Percentiles rank a stretch among this genome's conserved stretches.
Evolutionary conservation across 2,797 vertebrate species (phyloP).

Genomic region (Melanotaenia nigrans): DNA sequence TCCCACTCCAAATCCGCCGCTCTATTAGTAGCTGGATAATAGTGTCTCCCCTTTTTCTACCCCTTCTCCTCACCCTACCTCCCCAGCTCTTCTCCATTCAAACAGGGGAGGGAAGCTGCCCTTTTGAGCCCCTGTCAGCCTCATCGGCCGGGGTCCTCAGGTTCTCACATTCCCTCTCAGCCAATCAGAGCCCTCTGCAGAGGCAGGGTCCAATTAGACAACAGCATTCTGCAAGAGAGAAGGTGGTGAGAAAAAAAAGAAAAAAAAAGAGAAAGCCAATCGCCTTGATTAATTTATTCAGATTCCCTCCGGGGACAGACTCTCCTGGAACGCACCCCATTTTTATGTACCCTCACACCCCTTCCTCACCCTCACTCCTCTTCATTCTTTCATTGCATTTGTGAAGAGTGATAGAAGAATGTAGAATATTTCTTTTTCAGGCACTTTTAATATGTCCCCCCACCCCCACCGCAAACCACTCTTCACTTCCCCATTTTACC

Average conservation of each 20-base stretch:
- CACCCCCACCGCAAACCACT: conserved; percentile 22
- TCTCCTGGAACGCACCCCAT: conserved; percentile 72
- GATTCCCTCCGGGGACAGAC: conserved; percentile 69
- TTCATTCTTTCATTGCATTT: conserved; percentile 81
- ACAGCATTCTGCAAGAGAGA: conserved; percentile 56
- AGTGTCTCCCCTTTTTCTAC: conserved; percentile 59
- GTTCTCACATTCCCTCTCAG: conserved; percentile 89
- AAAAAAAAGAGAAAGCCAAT: conserved; percentile 81
- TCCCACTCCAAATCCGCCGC: conserved; percentile 82
- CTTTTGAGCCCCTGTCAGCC: conserved; percentile 86
- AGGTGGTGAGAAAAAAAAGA: conserved; percentile 8
- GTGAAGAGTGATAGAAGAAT: conserved; percentile 84
- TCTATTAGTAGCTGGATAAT: conserved; percentile 84
- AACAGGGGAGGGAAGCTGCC: conserved; percentile 77
- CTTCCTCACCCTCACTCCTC: conserved; percentile 39
- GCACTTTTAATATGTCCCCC: conserved; percentile 82
- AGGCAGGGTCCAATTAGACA: conserved; percentile 84
- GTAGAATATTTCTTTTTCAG: conserved; percentile 83
- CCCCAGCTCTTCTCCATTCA: conserved; percentile 79
- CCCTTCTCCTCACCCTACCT: conserved; percentile 34
- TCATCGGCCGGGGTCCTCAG: conserved; percentile 86
- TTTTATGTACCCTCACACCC: conserved; percentile 61
- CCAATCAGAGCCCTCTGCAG: conserved; percentile 74
- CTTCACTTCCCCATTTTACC: conserved; percentile 56
- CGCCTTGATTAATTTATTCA: conserved; percentile 91